Conservation (phyloP, 2,113 vertebrate species). For the Plectropomus leopardus region DNA sequence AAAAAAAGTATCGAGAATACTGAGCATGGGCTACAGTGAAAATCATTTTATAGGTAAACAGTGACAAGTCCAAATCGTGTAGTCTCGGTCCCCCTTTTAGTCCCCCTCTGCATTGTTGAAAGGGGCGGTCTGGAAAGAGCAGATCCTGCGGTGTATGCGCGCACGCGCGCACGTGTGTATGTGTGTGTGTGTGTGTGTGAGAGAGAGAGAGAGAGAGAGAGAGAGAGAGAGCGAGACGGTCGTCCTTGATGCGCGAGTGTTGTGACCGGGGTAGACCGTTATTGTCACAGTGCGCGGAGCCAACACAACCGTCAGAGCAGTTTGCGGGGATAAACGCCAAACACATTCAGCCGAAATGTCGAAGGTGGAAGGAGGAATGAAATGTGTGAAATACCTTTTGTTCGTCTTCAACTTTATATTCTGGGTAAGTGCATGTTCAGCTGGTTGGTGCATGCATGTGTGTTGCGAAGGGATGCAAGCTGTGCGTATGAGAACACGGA, state of each 20-base stretch:
- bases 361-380: constrained; percentile 90
- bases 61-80: constrained; percentile 35
- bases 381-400: constrained; percentile 93
- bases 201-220: constrained; percentile 39
- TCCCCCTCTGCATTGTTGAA: constrained; percentile 72
- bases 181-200: constrained; percentile 5
- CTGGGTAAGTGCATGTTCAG: constrained; percentile 89
- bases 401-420: constrained; percentile 95
- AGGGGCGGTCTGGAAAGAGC: constrained; percentile 85
- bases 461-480: constrained; percentile 19
- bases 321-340: constrained; percentile 9
- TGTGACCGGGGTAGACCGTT: constrained; percentile 44
- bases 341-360: constrained; percentile 83
- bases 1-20: no score
- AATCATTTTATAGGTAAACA: neutral
- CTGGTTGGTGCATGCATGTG: neutral
- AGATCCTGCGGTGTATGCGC: constrained; percentile 56
- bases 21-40: neutral
- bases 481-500: constrained; percentile 31
- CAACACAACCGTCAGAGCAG: neutral
- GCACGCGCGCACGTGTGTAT: neutral
- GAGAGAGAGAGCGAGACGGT: constrained; percentile 45
- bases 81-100: constrained; percentile 55
- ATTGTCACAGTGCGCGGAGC: constrained; percentile 46
- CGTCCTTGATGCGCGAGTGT: constrained; percentile 49